Base-by-base conservation (phyloP, 1,140 invertebrate species). In the Zaprionus vittiger region DNA sequence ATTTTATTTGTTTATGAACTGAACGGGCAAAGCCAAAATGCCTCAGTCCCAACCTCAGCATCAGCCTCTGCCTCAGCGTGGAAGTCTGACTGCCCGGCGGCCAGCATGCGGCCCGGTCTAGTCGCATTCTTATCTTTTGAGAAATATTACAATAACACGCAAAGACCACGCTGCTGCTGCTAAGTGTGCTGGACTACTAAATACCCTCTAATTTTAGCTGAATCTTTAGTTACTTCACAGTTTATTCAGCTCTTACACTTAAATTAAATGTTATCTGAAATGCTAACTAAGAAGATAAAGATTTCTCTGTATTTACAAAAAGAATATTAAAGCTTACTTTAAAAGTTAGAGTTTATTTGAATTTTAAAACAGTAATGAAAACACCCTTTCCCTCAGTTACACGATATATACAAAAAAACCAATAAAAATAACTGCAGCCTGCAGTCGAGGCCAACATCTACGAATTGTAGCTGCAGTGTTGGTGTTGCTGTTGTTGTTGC, bases 121-220 rank as follows among this genome's bases (percentile, higher is more conserved):
- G 85, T 91, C 85, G 79, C 90, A 91, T 91, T 91, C 91, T 91
- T 91, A 91, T 91, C 90, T 91, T 91, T 91, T 92, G 87, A 92
- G 73, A 83, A 92, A 92, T 92, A 92, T 92, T 92, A 92, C 84
- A 91, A 82, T 91, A 92, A 82, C 91, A 92, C 91, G 91, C 91
- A 92, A 91, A 84, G 90, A 80, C 80, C 73, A 80, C 64, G 31
- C 47, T 67, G 63, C 64, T 68, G 69, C 64, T 72, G 38, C 59
- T 44, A 76, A 24, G 7, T 24, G 4, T 52, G 47, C 68, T 47
- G 26, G 24, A 47, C 22, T 9, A 44, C 28, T 34, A 65, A 0
- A 55, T 28, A 26, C 24, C 26, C 24, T 28, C 14, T 28, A n/a
- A 55, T 5, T 9, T 26, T 5, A 24, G 2, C 26, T 56, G 22